Evolutionary conservation across 2,888 invertebrate genomes (phyloP), one percentile per base, ranked within the genome.

Genomic region (Scaptomyza parva): DNA sequence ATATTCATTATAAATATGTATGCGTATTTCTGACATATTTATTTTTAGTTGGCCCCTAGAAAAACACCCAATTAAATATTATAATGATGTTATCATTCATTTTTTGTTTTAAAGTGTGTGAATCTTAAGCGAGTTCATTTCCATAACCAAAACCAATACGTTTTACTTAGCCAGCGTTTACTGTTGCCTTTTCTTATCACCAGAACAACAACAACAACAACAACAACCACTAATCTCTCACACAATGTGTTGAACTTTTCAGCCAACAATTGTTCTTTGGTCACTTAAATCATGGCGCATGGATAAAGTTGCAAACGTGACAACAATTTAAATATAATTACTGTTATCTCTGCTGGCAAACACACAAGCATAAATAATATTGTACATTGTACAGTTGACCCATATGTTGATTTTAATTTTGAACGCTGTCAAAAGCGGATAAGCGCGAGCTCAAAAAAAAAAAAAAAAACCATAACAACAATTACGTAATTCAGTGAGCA

Each of bases 401-500:
- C 18, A 40, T 14, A 59, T 55, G 44, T 7, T 18, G n/a, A 18
- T 11, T 43, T 39, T 67, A 67, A 60, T 77, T 72, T 77, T 33
- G 14, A 55, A 57, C 30, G 22, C 22, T 11, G 6, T 24, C 39
- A 37, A 53, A 37, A 37, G n/a, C n/a, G 20, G 72, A 72, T 71
- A 80, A 76, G 58, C 35, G 35, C 5, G 1, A 28, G 0, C 40
- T 11, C 17, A 41, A 26, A 39, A 39, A 24, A 24, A 52, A 18
- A 35, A 50, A 48, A 22, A 52, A 26, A n/a, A 33, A n/a, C n/a
- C n/a, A n/a, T n/a, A n/a, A n/a, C n/a, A n/a, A 9, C 28, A 35
- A 65, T 75, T 74, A 51, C 70, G 59, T 53, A 76, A 76, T 50
- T 53, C 37, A 20, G 12, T 33, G 7, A 50, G 20, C 59, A 45